Evolutionary conservation across 2,797 vertebrate genomes (phyloP).

Genomic region (Chromobotia macracanthus): DNA sequence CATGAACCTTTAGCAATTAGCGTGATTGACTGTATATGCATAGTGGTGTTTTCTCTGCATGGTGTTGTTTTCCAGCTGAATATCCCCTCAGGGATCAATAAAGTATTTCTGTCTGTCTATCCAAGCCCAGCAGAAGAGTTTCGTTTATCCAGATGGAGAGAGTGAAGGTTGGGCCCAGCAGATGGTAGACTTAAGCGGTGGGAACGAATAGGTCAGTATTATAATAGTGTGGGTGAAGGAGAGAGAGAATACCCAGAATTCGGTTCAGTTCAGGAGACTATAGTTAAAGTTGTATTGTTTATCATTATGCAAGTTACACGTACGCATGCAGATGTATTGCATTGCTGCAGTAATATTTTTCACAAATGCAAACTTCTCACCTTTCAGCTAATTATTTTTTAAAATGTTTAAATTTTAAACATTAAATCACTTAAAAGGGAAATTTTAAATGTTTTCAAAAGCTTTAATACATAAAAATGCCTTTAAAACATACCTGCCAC

Average conservation of each 20-base stretch:
- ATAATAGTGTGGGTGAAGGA: slow-evolving; percentile 55
- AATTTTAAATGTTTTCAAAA: no score
- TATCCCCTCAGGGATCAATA: slow-evolving; percentile 25
- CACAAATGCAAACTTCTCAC: no score
- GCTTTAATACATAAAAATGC: no score
- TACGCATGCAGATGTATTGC: neutral
- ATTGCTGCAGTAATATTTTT: neutral
- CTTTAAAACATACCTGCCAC: no score
- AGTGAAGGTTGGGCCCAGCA: slow-evolving; percentile 60
- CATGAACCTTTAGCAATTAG: neutral
- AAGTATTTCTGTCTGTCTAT: slow-evolving; percentile 39
- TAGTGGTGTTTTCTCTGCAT: neutral
- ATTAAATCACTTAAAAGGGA: no score
- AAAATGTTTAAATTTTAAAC: no score
- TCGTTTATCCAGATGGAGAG: slow-evolving; percentile 70
- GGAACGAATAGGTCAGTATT: slow-evolving; percentile 59
- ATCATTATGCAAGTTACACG: neutral
- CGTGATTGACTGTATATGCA: neutral
- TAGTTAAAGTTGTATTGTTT: neutral
- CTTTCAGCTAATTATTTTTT: no score
- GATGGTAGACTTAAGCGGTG: slow-evolving; percentile 67
- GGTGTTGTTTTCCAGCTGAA: slow-evolving; percentile 8
- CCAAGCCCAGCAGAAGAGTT: slow-evolving; percentile 52
- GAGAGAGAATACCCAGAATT: slow-evolving; percentile 48
- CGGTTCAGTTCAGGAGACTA: neutral